Evolutionary conservation across 2,113 vertebrate genomes (phyloP).

Genomic region (Sander vitreus): DNA sequence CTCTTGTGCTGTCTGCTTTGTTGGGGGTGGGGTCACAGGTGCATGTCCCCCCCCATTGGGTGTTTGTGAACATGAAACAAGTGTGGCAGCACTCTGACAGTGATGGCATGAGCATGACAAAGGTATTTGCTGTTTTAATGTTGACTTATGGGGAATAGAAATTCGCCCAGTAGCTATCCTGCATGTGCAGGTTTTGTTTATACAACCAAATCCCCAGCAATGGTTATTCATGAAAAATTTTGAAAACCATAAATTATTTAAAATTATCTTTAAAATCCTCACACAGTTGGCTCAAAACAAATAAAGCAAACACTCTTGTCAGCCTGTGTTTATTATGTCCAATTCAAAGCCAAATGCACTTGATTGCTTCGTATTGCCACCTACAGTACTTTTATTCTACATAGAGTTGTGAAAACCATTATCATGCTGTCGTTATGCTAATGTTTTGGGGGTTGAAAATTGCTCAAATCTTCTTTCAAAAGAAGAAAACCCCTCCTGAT

Average conservation of each 20-base stretch:
- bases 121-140: constrained; percentile 40
- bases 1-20: constrained; percentile 62
- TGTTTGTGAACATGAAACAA: constrained; percentile 69
- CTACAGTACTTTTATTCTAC: constrained; percentile 53
- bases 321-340: constrained; percentile 60
- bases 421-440: constrained; percentile 56
- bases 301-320: constrained; percentile 3
- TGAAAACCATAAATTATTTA: constrained; percentile 36
- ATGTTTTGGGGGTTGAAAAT: constrained; percentile 54
- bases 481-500: constrained; percentile 29
- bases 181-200: not conserved
- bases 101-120: constrained; percentile 60
- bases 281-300: constrained; percentile 13
- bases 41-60: constrained; percentile 29
- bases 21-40: constrained; percentile 75
- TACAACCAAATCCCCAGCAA: not conserved
- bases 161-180: not conserved
- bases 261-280: constrained; percentile 44
- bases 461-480: constrained; percentile 38
- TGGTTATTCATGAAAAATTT: constrained; percentile 16
- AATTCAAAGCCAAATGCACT: constrained; percentile 55
- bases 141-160: not conserved
- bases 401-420: constrained; percentile 51
- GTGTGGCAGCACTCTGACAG: constrained; percentile 44
- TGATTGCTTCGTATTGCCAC: constrained; percentile 52